These are phyloP conservation scores for Ctenoplectra terminalis DNA, from an alignment of 1,140 invertebrate species.

Conservation along the genomic window DNA sequence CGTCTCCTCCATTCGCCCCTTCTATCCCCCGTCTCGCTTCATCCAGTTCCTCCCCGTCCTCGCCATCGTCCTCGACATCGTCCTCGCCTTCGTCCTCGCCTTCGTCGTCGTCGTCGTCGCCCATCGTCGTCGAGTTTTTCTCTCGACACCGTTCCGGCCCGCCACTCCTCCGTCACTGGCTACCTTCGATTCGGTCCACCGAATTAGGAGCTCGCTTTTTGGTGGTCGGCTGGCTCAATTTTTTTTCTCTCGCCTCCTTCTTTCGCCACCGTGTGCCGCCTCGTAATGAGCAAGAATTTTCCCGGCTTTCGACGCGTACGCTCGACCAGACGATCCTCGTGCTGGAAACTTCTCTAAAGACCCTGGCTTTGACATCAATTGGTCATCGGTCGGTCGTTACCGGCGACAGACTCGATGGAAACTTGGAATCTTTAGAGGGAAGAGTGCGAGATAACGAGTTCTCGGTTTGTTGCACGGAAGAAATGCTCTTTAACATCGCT, in stretches of 20 bases:
- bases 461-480: too few species aligned
- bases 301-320: background rate
- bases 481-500: too few species aligned
- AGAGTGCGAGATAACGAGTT: too few species aligned
- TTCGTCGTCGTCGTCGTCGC: slow-evolving; percentile 35
- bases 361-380: background rate
- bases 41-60: slow-evolving; percentile 33
- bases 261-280: slow-evolving; percentile 51
- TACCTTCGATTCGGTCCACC: slow-evolving; percentile 53
- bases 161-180: slow-evolving; percentile 34
- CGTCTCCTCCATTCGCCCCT: slow-evolving; percentile 24
- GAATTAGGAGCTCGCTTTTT: slow-evolving; percentile 69
- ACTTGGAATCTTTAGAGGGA: background rate
- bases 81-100: slow-evolving; percentile 13
- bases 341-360: slow-evolving; percentile 1
- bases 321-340: too few species aligned
- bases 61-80: background rate
- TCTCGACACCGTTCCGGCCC: slow-evolving; percentile 59
- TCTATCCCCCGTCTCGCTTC: slow-evolving; percentile 33
- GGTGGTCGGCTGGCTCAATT: slow-evolving; percentile 59
- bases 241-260: slow-evolving; percentile 1
- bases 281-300: slow-evolving; percentile 59
- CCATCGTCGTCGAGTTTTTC: slow-evolving; percentile 64
- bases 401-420: background rate
- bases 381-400: background rate